Percentiles rank a stretch among this genome's conserved stretches.
Conservation (phyloP, 2,797 vertebrate species). For the Ctenopoma multispine region DNA sequence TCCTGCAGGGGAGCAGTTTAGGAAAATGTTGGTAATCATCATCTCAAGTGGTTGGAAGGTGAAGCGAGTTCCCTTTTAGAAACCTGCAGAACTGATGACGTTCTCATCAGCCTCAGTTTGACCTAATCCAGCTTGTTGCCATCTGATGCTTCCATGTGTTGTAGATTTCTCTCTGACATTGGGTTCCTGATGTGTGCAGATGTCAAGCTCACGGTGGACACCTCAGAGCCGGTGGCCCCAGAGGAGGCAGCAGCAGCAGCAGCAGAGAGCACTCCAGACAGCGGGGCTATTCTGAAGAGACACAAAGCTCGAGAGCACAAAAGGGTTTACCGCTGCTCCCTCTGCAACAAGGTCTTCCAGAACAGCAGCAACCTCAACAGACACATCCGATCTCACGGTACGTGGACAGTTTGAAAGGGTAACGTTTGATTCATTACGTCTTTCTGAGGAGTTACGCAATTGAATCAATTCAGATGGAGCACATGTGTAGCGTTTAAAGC, state of each 20-base stretch:
- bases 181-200: conserved; percentile 48
- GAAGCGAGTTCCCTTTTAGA: neutral
- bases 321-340: conserved; percentile 92
- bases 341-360: conserved; percentile 97
- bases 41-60: neutral
- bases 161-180: neutral
- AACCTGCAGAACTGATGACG: neutral
- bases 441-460: neutral
- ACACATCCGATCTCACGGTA: conserved; percentile 96
- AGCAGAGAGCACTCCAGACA: conserved; percentile 44
- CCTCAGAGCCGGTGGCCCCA: conserved; percentile 30
- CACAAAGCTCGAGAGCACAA: conserved; percentile 91
- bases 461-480: neutral
- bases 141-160: neutral
- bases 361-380: conserved; percentile 99
- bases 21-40: neutral
- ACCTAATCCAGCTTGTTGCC: neutral
- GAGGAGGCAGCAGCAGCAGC: conserved; percentile 51
- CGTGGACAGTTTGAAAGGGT: neutral
- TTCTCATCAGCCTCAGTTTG: neutral
- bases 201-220: conserved; percentile 47
- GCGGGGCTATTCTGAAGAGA: conserved; percentile 59
- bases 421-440: rapidly evolving
- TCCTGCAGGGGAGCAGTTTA: conserved; percentile 14
- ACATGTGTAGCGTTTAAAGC: neutral